A percentile compares a stretch with the other conserved stretches of the same genome.
These are phyloP conservation scores for Cremastinae sp. DNA, from an alignment of 2,888 invertebrate species.

Conservation along the genomic window DNA sequence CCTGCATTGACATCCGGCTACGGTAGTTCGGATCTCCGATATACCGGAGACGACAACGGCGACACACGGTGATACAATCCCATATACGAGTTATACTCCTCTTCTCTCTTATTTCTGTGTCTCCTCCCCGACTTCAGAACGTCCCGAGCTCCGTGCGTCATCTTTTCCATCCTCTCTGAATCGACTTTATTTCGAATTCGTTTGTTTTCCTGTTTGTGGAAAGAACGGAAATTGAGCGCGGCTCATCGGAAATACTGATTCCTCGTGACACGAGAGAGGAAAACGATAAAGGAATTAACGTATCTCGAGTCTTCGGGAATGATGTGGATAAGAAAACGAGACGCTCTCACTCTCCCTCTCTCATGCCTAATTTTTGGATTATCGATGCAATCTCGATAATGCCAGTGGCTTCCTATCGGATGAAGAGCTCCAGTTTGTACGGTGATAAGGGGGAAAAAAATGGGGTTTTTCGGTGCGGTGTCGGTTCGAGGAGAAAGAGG, in stretches of 20 bases:
- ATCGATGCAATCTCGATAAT: conserved; percentile 11
- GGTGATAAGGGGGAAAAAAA: background rate
- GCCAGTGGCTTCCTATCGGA: conserved; percentile 2
- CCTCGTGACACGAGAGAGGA: too few relatives aligned
- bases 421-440: conserved; percentile 25
- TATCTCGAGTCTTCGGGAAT: conserved; percentile 2
- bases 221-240: too few relatives aligned
- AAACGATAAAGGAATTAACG: background rate
- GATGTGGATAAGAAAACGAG: conserved; percentile 30
- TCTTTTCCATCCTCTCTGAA: too few relatives aligned
- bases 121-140: background rate
- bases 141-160: too few relatives aligned
- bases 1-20: background rate
- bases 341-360: conserved; percentile 13
- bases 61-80: too few relatives aligned
- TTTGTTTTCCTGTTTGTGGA: too few relatives aligned
- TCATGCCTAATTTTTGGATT: conserved; percentile 5
- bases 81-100: too few relatives aligned
- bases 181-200: too few relatives aligned
- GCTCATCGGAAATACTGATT: too few relatives aligned
- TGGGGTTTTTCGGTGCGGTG: conserved; percentile 22
- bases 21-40: background rate
- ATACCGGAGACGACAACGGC: background rate
- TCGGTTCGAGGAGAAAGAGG: conserved; percentile 1
- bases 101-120: background rate